Evolutionary conservation across 2,797 vertebrate species (phyloP), one percentile per base, ranked within the genome.

Genomic region (Scolopax bukidnonensis): DNA sequence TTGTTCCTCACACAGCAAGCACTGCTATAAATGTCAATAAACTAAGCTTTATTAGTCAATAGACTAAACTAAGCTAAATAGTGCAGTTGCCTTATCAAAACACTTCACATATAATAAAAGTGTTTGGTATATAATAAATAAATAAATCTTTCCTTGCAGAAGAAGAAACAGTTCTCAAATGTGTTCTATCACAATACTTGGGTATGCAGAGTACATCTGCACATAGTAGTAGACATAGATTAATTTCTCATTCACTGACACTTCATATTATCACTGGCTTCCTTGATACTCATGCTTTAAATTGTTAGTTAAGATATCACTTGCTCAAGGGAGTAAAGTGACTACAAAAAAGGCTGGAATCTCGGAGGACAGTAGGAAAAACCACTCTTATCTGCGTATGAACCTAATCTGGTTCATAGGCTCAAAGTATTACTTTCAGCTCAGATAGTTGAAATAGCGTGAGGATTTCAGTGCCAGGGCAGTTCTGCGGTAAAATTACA

Each of bases 41-140:
- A 68, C 51, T 43, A 70, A 63, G 80, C 51, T 95, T 96, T 36
- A 36, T 36, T 36, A 36, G 36, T 36, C 36, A 36, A 36, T 36
- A 36, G 36, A 36, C 36, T 36, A 36, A 36, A 36, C 36, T 36
- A 36, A 36, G 36, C 36, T 36, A 36, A 36, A 68, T 3, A 74
- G 85, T n/a, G 45, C 70, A 89, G 85, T 69, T 71, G 85, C 67
- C 88, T 91, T 90, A 96, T 91, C 90, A 95, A 94, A 94, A 95
- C 83, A 87, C 56, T 89, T 96, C 85, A 90, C 77, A 70, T 81
- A 50, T 13, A 93, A 87, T 87, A 83, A 36, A 89, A 88, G 48
- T 27, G 18, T 71, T 91, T 83, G 70, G 70, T 69, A 79, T 67
- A 89, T n/a, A 15, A 88, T 75, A 80, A 84, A 70, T 43, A 43